A percentile compares a stretch with the other conserved stretches of the same genome.
Conservation (phyloP, 2,888 invertebrate species). For the Ptychoptera albimana region DNA sequence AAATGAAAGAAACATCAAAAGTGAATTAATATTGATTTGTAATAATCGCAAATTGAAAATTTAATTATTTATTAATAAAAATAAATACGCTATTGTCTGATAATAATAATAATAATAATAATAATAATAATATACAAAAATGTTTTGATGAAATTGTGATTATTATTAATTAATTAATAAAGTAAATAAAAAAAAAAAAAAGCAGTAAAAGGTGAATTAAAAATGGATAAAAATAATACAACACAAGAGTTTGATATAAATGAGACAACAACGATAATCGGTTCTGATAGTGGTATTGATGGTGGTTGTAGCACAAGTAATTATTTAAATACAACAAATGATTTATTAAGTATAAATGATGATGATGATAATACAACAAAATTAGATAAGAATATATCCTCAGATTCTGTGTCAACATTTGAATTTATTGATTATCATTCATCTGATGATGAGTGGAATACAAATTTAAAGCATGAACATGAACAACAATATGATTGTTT, state of each 20-base stretch:
- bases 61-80: no score
- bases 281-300: neutral
- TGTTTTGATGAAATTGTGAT: no score
- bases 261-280: neutral
- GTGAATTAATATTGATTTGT: no score
- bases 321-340: neutral
- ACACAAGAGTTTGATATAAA: neutral
- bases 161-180: no score
- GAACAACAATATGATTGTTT: slow-evolving; percentile 17
- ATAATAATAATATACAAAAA: no score
- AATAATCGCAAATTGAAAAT: no score
- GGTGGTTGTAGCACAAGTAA: neutral
- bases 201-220: no score
- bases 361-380: neutral
- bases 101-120: no score
- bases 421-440: slow-evolving; percentile 11
- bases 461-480: neutral
- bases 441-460: slow-evolving; percentile 6
- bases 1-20: no score
- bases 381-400: slow-evolving; percentile 9
- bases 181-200: no score
- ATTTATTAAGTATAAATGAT: no score
- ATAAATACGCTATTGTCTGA: no score
- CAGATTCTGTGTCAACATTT: slow-evolving; percentile 12
- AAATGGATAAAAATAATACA: neutral